Evolutionary conservation across 2,888 invertebrate species (phyloP).

Genomic region (Serrognathus titanus): DNA sequence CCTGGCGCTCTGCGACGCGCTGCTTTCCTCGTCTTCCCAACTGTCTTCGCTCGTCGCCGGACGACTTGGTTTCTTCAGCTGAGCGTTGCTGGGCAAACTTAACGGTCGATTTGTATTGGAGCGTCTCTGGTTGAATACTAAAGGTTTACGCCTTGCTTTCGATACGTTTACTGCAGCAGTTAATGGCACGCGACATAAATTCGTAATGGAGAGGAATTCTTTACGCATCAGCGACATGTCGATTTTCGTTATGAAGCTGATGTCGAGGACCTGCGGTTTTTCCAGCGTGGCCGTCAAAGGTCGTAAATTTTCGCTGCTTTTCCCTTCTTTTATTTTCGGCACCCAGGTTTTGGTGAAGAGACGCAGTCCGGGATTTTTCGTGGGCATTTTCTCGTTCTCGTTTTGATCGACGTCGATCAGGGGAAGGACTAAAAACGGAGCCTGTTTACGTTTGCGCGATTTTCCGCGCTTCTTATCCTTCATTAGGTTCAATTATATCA

Average conservation of each 20-base stretch:
- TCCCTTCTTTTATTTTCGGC: slow-evolving; percentile 29
- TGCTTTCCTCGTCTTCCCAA: slow-evolving; percentile 38
- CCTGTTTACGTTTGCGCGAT: slow-evolving; percentile 21
- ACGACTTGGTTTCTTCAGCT: slow-evolving; percentile 12
- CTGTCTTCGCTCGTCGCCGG: slow-evolving; percentile 34
- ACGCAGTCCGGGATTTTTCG: slow-evolving; percentile 37
- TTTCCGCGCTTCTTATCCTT: slow-evolving; percentile 27
- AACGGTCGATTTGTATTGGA: slow-evolving; percentile 29
- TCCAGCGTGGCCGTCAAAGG: slow-evolving; percentile 58
- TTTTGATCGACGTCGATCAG: slow-evolving; percentile 14
- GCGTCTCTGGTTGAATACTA: slow-evolving; percentile 23
- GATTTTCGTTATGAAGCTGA: slow-evolving; percentile 51
- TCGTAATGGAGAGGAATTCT: slow-evolving; percentile 50
- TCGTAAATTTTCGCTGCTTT: slow-evolving; percentile 36
- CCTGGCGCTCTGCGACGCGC: slow-evolving; percentile 23
- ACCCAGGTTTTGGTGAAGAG: slow-evolving; percentile 45
- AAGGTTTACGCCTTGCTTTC: slow-evolving; percentile 25
- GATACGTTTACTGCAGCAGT: slow-evolving; percentile 17
- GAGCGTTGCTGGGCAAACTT: slow-evolving; percentile 13
- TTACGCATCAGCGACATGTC: slow-evolving; percentile 58
- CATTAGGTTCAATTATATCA: slow-evolving; percentile 19
- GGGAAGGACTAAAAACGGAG: slow-evolving; percentile 35
- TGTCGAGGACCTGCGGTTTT: slow-evolving; percentile 54
- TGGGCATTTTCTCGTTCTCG: slow-evolving; percentile 28
- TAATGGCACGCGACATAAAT: slow-evolving; percentile 43